A percentile compares a stretch with the other conserved stretches of the same genome.
phyloP scores from a whole-genome alignment of 1,140 invertebrate genomes.

The Bombus haemorrhoidalis region DNA sequence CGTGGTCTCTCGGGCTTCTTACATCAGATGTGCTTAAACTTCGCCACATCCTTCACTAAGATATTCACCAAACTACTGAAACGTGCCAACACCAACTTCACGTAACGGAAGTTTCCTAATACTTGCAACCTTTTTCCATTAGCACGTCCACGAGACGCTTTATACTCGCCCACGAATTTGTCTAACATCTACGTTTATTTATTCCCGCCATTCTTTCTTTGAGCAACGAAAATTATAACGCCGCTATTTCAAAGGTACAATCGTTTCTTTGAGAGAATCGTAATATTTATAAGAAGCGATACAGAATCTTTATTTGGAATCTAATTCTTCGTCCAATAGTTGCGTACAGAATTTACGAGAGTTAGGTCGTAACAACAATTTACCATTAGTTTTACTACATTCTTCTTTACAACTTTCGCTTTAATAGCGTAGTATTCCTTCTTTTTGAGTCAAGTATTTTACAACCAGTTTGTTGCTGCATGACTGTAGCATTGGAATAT shows the following conservation, averaged over 20 bases:
- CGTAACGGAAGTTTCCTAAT: conserved; percentile 40
- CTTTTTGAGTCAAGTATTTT: not conserved
- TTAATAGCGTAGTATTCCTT: not conserved
- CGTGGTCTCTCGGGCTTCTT: conserved; percentile 14
- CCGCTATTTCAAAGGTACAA: no score
- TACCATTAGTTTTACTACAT: not conserved
- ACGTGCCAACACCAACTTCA: conserved; percentile 43
- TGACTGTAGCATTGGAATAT: no score
- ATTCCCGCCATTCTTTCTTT: not conserved
- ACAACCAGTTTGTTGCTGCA: not conserved
- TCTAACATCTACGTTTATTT: conserved; percentile 8
- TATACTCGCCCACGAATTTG: conserved; percentile 31
- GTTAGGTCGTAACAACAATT: not conserved
- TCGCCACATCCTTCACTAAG: conserved; percentile 50
- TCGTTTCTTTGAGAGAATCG: not conserved
- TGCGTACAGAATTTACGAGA: not conserved
- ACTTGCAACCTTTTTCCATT: conserved; percentile 54
- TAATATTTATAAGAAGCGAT: not conserved
- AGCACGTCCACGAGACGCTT: conserved; percentile 36
- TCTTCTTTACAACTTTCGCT: not conserved
- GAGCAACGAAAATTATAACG: not conserved
- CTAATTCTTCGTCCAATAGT: no score
- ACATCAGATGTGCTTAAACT: conserved; percentile 50
- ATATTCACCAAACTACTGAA: conserved; percentile 44
- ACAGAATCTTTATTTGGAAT: not conserved